These are phyloP conservation scores for Oreochromis mossambicus DNA, from an alignment of 2,797 vertebrate genomes.

Conservation along the genomic window DNA sequence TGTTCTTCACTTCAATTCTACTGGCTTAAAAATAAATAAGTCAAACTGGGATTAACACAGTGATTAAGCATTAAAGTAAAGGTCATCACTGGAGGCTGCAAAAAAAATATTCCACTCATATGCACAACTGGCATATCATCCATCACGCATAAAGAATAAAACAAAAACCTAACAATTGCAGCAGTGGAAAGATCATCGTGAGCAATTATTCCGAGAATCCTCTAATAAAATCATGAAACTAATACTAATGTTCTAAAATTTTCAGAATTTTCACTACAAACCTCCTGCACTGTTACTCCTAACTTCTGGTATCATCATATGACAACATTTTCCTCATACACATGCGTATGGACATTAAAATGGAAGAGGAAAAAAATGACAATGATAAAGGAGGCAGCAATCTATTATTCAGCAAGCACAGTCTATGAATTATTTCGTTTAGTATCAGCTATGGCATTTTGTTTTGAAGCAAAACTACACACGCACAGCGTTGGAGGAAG, in stretches of 20 bases:
- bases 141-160: background rate
- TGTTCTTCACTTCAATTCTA: background rate
- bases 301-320: background rate
- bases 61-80: slow-evolving; percentile 33
- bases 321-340: background rate
- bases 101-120: background rate
- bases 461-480: background rate
- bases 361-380: background rate
- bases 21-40: background rate
- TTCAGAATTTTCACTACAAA: background rate
- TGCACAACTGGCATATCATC: background rate
- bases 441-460: background rate
- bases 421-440: background rate
- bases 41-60: slow-evolving; percentile 5
- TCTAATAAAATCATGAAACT: background rate
- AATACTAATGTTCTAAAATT: background rate
- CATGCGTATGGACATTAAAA: background rate
- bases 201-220: background rate
- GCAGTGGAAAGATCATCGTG: background rate
- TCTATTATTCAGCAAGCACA: background rate
- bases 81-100: slow-evolving; percentile 23
- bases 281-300: background rate
- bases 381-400: slow-evolving; percentile 6
- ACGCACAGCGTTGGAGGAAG: background rate
- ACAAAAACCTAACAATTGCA: background rate